A percentile compares a stretch with the other conserved stretches of the same genome.
Conservation (phyloP, 2,888 invertebrate species). For the Palloptera scutellata region DNA sequence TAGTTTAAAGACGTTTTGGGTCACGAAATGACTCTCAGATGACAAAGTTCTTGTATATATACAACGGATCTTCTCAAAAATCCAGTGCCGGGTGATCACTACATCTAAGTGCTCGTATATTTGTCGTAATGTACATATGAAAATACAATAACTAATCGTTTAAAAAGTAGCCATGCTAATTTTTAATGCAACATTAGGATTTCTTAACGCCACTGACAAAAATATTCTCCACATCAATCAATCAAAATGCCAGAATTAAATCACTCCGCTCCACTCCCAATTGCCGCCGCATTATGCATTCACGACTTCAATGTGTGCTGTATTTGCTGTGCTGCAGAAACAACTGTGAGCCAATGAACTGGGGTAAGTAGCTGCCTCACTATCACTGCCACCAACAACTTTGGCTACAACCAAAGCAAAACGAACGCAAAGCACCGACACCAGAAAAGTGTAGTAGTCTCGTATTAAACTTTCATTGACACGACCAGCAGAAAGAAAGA, state of each 20-base stretch:
- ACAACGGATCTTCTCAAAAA: too few species aligned
- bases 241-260: slow-evolving; percentile 33
- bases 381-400: background rate
- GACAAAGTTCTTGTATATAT: too few species aligned
- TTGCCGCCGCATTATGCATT: background rate
- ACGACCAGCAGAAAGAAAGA: slow-evolving; percentile 37
- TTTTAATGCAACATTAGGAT: background rate
- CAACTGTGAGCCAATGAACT: slow-evolving; percentile 26
- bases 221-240: slow-evolving; percentile 21
- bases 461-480: slow-evolving; percentile 61
- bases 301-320: too few species aligned
- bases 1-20: too few species aligned
- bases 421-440: slow-evolving; percentile 14
- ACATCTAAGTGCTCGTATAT: too few species aligned
- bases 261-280: slow-evolving; percentile 24
- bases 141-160: too few species aligned
- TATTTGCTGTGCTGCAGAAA: slow-evolving; percentile 14
- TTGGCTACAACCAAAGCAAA: slow-evolving; percentile 21
- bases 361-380: slow-evolving; percentile 3
- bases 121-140: too few species aligned
- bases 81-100: too few species aligned
- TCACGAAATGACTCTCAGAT: too few species aligned
- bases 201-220: slow-evolving; percentile 6
- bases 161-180: background rate
- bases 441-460: slow-evolving; percentile 38